These are phyloP conservation scores for Daktulosphaira vitifoliae DNA, from an alignment of 1,140 invertebrate genomes.

Conservation along the genomic window DNA sequence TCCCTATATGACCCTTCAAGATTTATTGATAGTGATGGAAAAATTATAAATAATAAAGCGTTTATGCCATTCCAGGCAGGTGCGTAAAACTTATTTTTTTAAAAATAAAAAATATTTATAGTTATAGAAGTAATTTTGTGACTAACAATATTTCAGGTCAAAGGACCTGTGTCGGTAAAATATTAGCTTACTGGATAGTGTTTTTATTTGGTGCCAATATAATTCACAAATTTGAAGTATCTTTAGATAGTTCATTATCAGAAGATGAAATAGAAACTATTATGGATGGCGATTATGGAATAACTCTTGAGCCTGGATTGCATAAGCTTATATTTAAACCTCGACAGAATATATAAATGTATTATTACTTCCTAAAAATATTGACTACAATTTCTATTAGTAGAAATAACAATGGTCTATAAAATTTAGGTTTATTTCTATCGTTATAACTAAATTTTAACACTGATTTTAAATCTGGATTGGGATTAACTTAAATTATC, in stretches of 20 bases:
- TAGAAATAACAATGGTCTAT: no score
- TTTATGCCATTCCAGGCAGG: conserved; percentile 81
- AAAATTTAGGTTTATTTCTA: no score
- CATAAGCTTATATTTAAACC: conserved; percentile 8
- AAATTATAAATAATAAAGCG: conserved; percentile 53
- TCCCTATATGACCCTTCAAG: conserved; percentile 60
- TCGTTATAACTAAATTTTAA: no score
- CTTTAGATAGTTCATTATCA: neutral
- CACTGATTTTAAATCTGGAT: no score
- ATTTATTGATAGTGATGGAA: conserved; percentile 59
- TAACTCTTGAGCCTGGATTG: conserved; percentile 48
- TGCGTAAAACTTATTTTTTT: conserved; percentile 42
- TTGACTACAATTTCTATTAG: no score
- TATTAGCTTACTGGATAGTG: conserved; percentile 66
- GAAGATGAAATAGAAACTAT: conserved; percentile 5
- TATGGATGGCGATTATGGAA: conserved; percentile 57
- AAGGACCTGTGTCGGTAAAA: conserved; percentile 76
- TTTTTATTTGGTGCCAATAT: conserved; percentile 57
- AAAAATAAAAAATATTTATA: no score
- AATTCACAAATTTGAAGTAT: conserved; percentile 53
- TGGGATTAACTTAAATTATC: no score
- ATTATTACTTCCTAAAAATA: no score
- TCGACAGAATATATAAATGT: no score
- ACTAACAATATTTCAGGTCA: conserved; percentile 65
- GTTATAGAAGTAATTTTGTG: no score